Conservation (phyloP, 92 coral and sea anemone species). For the Porites rus region DNA sequence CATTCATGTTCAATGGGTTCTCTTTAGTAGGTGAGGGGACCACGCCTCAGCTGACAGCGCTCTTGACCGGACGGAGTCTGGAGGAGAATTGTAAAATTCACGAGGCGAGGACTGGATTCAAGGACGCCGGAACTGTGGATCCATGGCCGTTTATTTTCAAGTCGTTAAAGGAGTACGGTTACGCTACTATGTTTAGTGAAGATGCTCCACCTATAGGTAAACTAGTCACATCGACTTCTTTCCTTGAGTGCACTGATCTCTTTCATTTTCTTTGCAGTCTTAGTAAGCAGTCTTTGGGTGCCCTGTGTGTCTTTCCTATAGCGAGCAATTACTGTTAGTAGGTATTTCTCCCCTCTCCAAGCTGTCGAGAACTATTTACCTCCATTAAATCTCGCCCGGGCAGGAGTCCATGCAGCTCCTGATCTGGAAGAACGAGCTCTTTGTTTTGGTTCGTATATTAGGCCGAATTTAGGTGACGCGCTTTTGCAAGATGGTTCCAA, state of each 20-base stretch:
- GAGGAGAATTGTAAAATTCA: conserved; percentile 77
- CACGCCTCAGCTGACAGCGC: conserved; percentile 80
- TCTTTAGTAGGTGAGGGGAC: conserved; percentile 84
- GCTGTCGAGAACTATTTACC: no score
- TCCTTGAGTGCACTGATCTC: neutral
- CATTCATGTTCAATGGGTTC: conserved; percentile 79
- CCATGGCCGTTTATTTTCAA: conserved; percentile 93
- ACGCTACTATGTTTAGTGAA: conserved; percentile 91
- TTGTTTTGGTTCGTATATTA: no score
- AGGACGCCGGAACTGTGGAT: conserved; percentile 70
- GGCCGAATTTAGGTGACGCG: no score
- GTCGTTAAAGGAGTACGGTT: conserved; percentile 73
- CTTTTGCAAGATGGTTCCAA: no score
- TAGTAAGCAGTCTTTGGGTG: no score
- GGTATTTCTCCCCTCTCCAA: no score
- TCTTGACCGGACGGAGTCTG: conserved; percentile 75
- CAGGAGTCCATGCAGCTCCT: no score
- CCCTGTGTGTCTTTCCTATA: no score
- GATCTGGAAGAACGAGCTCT: no score
- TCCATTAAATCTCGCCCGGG: no score
- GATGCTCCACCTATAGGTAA: conserved; percentile 82
- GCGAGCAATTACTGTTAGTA: no score
- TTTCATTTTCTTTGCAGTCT: neutral
- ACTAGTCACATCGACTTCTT: neutral
- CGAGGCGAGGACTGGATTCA: conserved; percentile 81